phyloP scores from a whole-genome alignment of 2,113 vertebrate species.

The Oryctolagus cuniculus region mOryCun1.1 NC_091435.1:43431501-43432000 shows the following conservation, averaged over 20 bases:
- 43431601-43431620: background rate
- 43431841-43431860: background rate
- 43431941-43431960: background rate
- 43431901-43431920: background rate
- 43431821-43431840: background rate
- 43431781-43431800: background rate
- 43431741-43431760: background rate
- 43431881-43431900: background rate
- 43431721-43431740: background rate
- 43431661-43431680: background rate
- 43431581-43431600: background rate
- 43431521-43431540: background rate
- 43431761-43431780: background rate
- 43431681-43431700: background rate
- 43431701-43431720: background rate
- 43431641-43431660: background rate
- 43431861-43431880: background rate
- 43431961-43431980: background rate
- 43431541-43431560: background rate
- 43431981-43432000: no score
- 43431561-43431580: constrained; percentile 12
- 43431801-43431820: background rate
- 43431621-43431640: background rate
- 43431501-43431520: background rate
- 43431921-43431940: background rate